Percentiles rank a stretch among this genome's conserved stretches.
Conservation (phyloP, 53 echinoderm and acorn worm genomes). For the Patiria pectinifera region DNA sequence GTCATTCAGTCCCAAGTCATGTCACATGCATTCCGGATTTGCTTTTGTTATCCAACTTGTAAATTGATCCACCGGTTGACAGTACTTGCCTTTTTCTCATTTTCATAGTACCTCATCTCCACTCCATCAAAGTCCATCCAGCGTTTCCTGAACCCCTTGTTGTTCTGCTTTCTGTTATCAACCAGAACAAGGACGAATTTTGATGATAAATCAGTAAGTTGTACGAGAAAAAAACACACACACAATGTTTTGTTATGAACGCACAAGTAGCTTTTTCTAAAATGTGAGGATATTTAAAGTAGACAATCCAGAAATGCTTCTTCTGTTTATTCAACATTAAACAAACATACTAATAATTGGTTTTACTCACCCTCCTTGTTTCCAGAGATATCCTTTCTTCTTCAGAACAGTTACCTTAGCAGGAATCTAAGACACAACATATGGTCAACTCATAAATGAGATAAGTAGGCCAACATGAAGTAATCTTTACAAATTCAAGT, state of each 20-base stretch:
- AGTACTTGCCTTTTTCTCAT: slow-evolving; percentile 78
- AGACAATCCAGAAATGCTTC: not conserved
- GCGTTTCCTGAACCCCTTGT: slow-evolving; percentile 86
- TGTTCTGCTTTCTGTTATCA: slow-evolving; percentile 78
- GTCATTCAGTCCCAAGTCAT: too few relatives aligned
- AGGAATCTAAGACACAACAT: slow-evolving; percentile 1
- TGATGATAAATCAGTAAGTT: not conserved
- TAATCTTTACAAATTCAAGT: too few relatives aligned
- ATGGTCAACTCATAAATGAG: not conserved
- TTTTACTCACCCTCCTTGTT: slow-evolving; percentile 71
- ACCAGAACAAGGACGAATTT: not conserved
- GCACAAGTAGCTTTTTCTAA: too few relatives aligned
- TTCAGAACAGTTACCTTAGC: slow-evolving; percentile 24
- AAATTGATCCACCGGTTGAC: not conserved
- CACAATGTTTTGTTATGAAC: too few relatives aligned
- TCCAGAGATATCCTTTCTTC: slow-evolving; percentile 69
- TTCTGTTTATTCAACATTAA: not conserved
- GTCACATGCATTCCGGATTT: too few relatives aligned
- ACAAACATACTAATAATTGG: not conserved
- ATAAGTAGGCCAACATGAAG: too few relatives aligned
- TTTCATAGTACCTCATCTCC: slow-evolving; percentile 90
- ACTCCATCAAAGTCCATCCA: slow-evolving; percentile 83
- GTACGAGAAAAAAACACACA: not conserved
- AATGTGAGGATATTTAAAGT: too few relatives aligned
- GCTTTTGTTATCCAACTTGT: not conserved